phyloP scores from a whole-genome alignment of 2,113 vertebrate genomes.

The Oryzias curvinotus region DNA sequence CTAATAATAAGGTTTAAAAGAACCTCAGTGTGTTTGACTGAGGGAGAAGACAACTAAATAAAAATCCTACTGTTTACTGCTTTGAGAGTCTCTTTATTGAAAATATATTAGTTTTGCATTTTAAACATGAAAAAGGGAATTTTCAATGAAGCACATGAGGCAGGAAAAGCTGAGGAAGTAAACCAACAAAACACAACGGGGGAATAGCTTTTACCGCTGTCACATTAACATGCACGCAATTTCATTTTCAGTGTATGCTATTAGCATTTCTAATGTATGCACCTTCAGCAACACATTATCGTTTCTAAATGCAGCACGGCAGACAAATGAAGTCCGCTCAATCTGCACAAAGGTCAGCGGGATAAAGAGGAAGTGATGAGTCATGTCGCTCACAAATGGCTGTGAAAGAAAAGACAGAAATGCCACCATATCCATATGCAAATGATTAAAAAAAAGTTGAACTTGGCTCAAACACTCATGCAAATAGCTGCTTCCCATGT shows the following conservation, averaged over 20 bases:
- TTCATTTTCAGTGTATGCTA: not conserved
- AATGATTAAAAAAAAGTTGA: not conserved
- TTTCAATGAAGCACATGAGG: not conserved
- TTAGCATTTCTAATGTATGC: not conserved
- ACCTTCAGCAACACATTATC: not conserved
- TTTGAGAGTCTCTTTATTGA: too few relatives aligned
- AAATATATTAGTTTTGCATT: not conserved
- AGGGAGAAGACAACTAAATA: not conserved
- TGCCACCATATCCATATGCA: not conserved
- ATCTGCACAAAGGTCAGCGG: not conserved
- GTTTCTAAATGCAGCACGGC: not conserved
- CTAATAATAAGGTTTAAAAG: not conserved
- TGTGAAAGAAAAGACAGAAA: not conserved
- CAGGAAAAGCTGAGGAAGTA: not conserved
- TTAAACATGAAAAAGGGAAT: not conserved
- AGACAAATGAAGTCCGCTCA: too few relatives aligned
- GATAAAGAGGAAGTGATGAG: not conserved
- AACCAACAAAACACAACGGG: not conserved
- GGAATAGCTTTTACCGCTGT: not conserved
- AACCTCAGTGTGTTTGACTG: not conserved
- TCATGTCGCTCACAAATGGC: not conserved
- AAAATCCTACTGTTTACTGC: not conserved
- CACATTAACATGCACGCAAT: not conserved
- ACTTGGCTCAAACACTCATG: not conserved
- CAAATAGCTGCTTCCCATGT: not conserved